Percentiles rank a stretch among this genome's conserved stretches.
phyloP scores from a whole-genome alignment of 1,140 invertebrate genomes.

The Ptiloglossa arizonensis region DNA sequence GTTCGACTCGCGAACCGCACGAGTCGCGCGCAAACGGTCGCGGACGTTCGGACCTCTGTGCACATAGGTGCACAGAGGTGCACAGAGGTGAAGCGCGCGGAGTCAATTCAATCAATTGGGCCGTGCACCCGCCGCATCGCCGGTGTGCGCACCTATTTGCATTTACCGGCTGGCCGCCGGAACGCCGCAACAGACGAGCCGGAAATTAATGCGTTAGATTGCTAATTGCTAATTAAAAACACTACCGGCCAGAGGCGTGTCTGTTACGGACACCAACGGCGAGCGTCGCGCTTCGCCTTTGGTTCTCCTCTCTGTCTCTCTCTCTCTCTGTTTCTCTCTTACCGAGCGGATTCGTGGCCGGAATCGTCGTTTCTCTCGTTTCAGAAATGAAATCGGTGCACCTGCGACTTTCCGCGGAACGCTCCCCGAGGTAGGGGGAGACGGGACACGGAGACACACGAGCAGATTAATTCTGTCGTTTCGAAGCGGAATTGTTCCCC shows the following conservation, averaged over 20 bases:
- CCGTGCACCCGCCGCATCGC: constrained; percentile 51
- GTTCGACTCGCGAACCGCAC: constrained; percentile 25
- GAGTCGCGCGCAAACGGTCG: background rate
- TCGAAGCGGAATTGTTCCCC: constrained; percentile 22
- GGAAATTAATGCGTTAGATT: constrained; percentile 81
- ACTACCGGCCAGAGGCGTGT: constrained; percentile 49
- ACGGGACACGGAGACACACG: background rate
- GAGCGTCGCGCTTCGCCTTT: too few species aligned
- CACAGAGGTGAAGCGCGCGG: constrained; percentile 31
- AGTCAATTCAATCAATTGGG: constrained; percentile 82
- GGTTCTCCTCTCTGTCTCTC: background rate
- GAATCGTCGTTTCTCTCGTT: constrained; percentile 8
- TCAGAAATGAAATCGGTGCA: constrained; percentile 20
- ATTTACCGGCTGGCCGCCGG: constrained; percentile 74
- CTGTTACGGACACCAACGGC: constrained; percentile 10
- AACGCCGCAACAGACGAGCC: constrained; percentile 76
- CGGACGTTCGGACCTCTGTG: background rate
- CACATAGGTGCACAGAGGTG: background rate
- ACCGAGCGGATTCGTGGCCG: too few species aligned
- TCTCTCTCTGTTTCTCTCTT: too few species aligned
- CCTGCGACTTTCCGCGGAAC: constrained; percentile 24
- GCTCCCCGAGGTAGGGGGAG: background rate
- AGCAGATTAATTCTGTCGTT: constrained; percentile 37
- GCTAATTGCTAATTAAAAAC: constrained; percentile 82
- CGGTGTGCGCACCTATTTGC: constrained; percentile 74